Percentiles rank a stretch among this genome's conserved stretches.
Conservation (phyloP, 2,797 vertebrate genomes). For the Alca torda region DNA sequence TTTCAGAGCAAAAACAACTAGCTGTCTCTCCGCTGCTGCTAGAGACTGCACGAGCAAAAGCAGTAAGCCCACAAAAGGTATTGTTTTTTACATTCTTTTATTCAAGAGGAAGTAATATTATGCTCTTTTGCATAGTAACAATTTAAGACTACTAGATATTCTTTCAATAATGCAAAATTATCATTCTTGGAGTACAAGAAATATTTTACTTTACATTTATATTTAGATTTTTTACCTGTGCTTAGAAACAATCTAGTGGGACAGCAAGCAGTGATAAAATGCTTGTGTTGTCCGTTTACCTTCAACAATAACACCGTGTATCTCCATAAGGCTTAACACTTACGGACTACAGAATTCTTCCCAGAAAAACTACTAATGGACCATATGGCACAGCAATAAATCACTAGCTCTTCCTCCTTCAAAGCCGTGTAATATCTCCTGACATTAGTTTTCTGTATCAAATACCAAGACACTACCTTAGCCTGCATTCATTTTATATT, state of each 20-base stretch:
- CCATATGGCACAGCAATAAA: neutral
- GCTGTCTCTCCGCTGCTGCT: neutral
- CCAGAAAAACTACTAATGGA: neutral
- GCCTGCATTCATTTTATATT: neutral
- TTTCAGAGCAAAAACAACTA: neutral
- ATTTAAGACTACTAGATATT: neutral
- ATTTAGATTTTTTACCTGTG: too few species aligned
- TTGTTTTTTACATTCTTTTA: neutral
- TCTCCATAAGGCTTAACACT: neutral
- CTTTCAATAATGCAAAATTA: neutral
- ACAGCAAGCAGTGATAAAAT: neutral
- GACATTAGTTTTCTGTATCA: neutral
- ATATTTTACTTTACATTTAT: neutral
- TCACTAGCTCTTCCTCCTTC: neutral
- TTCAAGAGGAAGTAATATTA: neutral
- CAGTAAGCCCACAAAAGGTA: neutral
- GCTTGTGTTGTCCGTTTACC: neutral
- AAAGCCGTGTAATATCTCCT: neutral
- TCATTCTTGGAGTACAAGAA: neutral
- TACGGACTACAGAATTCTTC: neutral
- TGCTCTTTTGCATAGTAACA: neutral
- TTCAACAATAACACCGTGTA: neutral
- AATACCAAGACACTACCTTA: neutral
- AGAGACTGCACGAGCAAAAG: neutral
- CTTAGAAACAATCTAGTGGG: neutral